Evolutionary conservation across 2,113 vertebrate species (phyloP), one percentile per base, ranked within the genome.

Genomic region (Otis tarda): DNA sequence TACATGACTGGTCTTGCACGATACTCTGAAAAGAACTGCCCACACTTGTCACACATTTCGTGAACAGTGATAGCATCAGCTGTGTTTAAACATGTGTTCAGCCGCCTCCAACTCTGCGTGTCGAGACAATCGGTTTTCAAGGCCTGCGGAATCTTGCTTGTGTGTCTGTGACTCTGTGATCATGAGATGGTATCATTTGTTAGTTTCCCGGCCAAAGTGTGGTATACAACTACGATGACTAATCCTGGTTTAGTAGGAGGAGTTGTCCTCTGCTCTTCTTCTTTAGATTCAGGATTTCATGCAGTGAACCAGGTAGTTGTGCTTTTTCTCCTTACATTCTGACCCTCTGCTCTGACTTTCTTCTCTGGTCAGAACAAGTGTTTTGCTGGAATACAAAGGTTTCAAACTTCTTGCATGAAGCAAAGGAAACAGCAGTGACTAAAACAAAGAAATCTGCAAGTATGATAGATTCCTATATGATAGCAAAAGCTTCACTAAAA

Each of bases 51-150:
- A 89, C 43, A 85, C 60, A 89, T 95, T 93, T 93, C 0, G 1
- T 89, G 83, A 95, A 64, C 28, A 25, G 49, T 68, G 94, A 96
- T 96, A 95, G 60, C 90, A 95, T 90, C 95, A 93, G 52, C 93
- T 95, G 75, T 94, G 94, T 90, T 93, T 67, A 71, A 93, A 95
- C 87, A 91, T 93, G 81, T 89, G 92, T 80, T 96, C 50, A 60
- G 90, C 88, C 2, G 50, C 94, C 92, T 96, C 95, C 93, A 78
- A 67, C 75, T 52, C 82, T 92, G 93, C 96, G 15, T 94, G 96
- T 96, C 81, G 90, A 95, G 90, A 39, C 96, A 96, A 59, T 76
- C 57, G 3, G 9, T 52, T 92, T 77, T 69, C 6, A 6, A 90
- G 59, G 31, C 70, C 93, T 93, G 71, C 0, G 1, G 70, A 89